phyloP scores from a whole-genome alignment of 2,113 vertebrate genomes.

The Montifringilla adamsi region DNA sequence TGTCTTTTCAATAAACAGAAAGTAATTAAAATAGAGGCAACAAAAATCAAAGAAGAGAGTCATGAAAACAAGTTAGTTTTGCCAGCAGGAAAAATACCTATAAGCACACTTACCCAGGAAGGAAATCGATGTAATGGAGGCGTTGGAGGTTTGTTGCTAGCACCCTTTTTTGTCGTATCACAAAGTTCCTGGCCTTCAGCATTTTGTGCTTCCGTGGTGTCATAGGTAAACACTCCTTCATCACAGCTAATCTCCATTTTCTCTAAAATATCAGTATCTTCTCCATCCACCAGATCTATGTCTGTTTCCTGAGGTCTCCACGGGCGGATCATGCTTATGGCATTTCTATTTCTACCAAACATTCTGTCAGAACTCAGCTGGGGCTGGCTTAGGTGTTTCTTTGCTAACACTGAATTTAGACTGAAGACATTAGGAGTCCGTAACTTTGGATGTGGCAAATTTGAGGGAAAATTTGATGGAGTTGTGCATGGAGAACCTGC shows the following conservation, averaged over 20 bases:
- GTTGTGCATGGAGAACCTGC: neutral
- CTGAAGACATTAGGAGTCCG: slow-evolving; percentile 79
- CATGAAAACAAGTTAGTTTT: neutral
- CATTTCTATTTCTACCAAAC: slow-evolving; percentile 86
- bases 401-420: slow-evolving; percentile 75
- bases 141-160: slow-evolving; percentile 85
- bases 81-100: neutral
- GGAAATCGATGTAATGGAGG: slow-evolving; percentile 95
- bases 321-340: slow-evolving; percentile 94
- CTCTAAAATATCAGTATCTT: slow-evolving; percentile 70
- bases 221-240: slow-evolving; percentile 68
- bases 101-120: slow-evolving; percentile 86
- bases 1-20: neutral
- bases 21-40: neutral
- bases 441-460: slow-evolving; percentile 80
- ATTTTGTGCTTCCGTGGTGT: slow-evolving; percentile 46
- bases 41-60: neutral
- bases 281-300: slow-evolving; percentile 78
- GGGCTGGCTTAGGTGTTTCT: slow-evolving; percentile 95
- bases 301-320: slow-evolving; percentile 87
- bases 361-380: slow-evolving; percentile 81
- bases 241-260: slow-evolving; percentile 72
- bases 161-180: slow-evolving; percentile 59
- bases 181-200: slow-evolving; percentile 42
- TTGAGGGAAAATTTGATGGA: slow-evolving; percentile 26